These are phyloP conservation scores for Drosophila rufa DNA, from an alignment of 1,140 invertebrate species.

Conservation along the genomic window DNA sequence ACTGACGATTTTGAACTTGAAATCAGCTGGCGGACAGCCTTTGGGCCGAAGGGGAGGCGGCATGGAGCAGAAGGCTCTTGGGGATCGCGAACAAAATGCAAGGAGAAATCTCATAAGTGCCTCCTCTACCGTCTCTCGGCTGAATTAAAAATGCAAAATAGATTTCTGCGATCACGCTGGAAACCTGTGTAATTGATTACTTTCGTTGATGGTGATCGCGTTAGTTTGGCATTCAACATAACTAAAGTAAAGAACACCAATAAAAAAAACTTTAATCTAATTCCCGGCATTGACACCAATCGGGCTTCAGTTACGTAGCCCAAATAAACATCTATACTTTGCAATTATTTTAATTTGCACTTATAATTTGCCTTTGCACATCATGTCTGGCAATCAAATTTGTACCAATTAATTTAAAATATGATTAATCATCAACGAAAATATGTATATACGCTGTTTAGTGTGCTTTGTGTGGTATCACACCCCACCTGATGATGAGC, in stretches of 20 bases:
- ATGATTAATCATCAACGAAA: constrained; percentile 39
- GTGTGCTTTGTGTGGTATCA: constrained; percentile 15
- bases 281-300: constrained; percentile 44
- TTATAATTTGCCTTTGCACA: constrained; percentile 27
- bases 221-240: background rate
- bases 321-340: constrained; percentile 28
- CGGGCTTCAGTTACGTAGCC: constrained; percentile 11
- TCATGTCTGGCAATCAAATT: constrained; percentile 39
- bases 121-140: background rate
- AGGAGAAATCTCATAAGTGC: constrained; percentile 18
- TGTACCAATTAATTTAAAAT: constrained; percentile 35
- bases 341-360: constrained; percentile 34
- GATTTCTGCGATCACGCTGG: constrained; percentile 4
- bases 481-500: constrained; percentile 53
- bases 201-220: constrained; percentile 6
- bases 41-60: constrained; percentile 40
- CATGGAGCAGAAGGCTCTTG: constrained; percentile 45
- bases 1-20: constrained; percentile 63
- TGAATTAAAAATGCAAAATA: constrained; percentile 23
- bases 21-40: constrained; percentile 43
- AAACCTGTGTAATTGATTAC: constrained; percentile 3
- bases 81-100: constrained; percentile 3
- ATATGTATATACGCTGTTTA: background rate
- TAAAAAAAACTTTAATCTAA: constrained; percentile 1
- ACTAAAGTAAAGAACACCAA: background rate